Conservation (phyloP, 2,888 invertebrate species). For the Drosophila histrio region DNA sequence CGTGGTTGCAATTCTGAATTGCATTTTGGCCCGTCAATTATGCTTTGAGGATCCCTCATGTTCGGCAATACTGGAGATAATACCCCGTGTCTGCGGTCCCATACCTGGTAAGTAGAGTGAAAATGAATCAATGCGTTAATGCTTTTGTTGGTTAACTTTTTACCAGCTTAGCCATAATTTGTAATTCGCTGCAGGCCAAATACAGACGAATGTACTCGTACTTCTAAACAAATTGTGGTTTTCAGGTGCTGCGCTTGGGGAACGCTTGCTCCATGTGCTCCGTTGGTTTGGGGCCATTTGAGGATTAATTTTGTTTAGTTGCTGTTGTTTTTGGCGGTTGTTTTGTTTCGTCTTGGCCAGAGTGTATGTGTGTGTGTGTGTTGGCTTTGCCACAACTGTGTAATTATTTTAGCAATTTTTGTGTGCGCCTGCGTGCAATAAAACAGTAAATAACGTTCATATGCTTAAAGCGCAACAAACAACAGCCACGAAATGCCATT, state of each 20-base stretch:
- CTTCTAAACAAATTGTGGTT: constrained; percentile 18
- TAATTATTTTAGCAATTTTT: constrained; percentile 76
- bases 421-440: constrained; percentile 74
- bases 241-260: constrained; percentile 36
- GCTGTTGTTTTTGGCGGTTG: constrained; percentile 26
- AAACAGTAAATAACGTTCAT: constrained; percentile 77
- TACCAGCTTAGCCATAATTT: constrained; percentile 18
- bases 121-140: constrained; percentile 16
- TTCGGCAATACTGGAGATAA: constrained; percentile 94
- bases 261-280: constrained; percentile 28
- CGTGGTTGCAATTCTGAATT: constrained; percentile 93
- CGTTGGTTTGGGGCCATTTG: constrained; percentile 55
- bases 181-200: constrained; percentile 18
- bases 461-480: constrained; percentile 74
- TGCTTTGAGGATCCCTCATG: constrained; percentile 96
- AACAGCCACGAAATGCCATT: constrained; percentile 53
- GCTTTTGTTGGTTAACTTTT: constrained; percentile 11
- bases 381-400: constrained; percentile 55
- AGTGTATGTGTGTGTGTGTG: constrained; percentile 8
- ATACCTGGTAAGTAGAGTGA: constrained; percentile 90
- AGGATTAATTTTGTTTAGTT: constrained; percentile 66
- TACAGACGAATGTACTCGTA: neutral
- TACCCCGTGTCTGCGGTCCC: constrained; percentile 95
- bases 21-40: constrained; percentile 93
- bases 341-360: constrained; percentile 4